Base-by-base conservation (phyloP, 2,888 invertebrate genomes). In the Isoperla grammatica region DNA sequence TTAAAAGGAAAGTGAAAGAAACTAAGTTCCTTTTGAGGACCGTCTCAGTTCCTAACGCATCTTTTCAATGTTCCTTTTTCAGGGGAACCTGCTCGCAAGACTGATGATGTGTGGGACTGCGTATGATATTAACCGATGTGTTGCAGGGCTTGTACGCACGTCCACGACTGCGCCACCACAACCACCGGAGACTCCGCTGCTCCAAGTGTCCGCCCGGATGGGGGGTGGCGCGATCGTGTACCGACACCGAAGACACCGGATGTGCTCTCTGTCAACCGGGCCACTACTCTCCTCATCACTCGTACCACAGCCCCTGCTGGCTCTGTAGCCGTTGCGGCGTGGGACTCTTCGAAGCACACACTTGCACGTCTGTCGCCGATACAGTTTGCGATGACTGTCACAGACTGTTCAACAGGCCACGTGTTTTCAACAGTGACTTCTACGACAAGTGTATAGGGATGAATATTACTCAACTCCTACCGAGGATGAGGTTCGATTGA, bases 321-420 rank as follows among this genome's bases (percentile, higher is more conserved):
- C 71, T 75, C 35, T 76, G 76, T 64, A 74, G 75, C 17, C 68
- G 74, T 39, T 76, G 76, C 61, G 75, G 76, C 0, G 71, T 71
- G 0, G 75, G 74, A 6, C 66, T 76, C n/a, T 76, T 73, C 70
- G 75, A 75, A 63, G 76, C 75, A 0, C 74, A 74, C 62, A 69
- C 73, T 1, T 76, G 76, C 64, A 70, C 69, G n/a, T 54, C 70
- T 0, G 68, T 65, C 9, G 64, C 69, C 17, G 76, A 76, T 67
- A 76, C 76, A 8, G 69, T 75, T 13, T 76, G 76, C 65, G 75
- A 76, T 60, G 74, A 74, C 17, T 76, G 76, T 59, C 70, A 71
- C 46, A 71, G 75, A 2, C 37, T 17, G 22, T 22, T 15, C 6
- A 20, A 22, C 23, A 23, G 68, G 69, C 0, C 67, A 66, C 5